Evolutionary conservation across 2,888 invertebrate species (phyloP).

Genomic region (Drosophila ezoana): DNA sequence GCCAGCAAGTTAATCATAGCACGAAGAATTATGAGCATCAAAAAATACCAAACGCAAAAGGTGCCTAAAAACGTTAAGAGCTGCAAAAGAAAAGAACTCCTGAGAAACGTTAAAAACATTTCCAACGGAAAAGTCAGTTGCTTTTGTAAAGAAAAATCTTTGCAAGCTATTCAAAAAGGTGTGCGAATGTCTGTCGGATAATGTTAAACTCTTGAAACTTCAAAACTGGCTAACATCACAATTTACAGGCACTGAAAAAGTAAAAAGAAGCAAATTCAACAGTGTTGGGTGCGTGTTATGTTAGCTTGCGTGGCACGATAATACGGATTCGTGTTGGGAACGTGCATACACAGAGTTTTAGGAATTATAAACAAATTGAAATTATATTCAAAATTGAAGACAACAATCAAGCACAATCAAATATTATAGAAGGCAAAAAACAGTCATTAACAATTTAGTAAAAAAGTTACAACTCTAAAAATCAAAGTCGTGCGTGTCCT

Average conservation of each 20-base stretch:
- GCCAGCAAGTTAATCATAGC: conserved; percentile 38
- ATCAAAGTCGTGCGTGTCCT: too few species aligned
- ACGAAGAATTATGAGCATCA: conserved; percentile 34
- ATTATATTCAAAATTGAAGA: too few species aligned
- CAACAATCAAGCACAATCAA: too few species aligned
- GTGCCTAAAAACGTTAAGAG: conserved; percentile 15
- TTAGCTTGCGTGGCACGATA: too few species aligned
- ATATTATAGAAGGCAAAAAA: too few species aligned
- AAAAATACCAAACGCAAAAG: conserved; percentile 6
- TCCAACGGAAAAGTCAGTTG: conserved; percentile 13
- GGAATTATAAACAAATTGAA: too few species aligned
- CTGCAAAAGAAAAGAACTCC: conserved; percentile 3
- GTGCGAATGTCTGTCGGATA: not conserved
- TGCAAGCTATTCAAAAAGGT: conserved; percentile 18
- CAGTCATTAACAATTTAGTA: too few species aligned
- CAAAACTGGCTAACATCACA: not conserved
- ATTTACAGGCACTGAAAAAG: not conserved
- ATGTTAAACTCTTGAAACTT: not conserved
- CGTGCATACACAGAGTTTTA: too few species aligned
- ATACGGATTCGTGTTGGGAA: too few species aligned
- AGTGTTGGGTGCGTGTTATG: too few species aligned
- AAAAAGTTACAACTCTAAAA: too few species aligned
- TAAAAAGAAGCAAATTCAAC: too few species aligned
- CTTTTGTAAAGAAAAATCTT: conserved; percentile 6
- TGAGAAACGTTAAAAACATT: conserved; percentile 6